Base-by-base conservation (phyloP, 2,888 invertebrate genomes). In the Trachelus iudaicus region DNA sequence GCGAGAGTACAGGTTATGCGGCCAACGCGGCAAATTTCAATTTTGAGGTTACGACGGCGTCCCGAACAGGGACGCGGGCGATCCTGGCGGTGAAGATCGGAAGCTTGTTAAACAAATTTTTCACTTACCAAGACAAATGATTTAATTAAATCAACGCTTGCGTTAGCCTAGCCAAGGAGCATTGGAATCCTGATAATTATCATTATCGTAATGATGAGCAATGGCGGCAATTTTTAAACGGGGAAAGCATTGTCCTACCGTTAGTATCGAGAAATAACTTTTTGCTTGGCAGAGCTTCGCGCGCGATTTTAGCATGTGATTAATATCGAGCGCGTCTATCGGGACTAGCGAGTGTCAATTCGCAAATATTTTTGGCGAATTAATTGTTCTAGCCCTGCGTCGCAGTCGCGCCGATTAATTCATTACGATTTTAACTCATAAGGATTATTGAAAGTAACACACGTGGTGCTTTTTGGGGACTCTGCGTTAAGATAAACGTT, bases 371-470 rank as follows among this genome's bases (percentile, higher is more conserved):
- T 40, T 56, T 56, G 15, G 56, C 56, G 9, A 23, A 23, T 56
- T 23, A 40, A 40, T 23, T 23, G 23, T 23, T 56, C 56, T 2
- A 23, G 23, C 6, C 23, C 9, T 56, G 9, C 9, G 56, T 23
- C 56, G 56, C 15, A 9, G 9, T 56, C 56, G 9, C 23, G 56
- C 23, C 56, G 56, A 56, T 40, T 40, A 15, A 40, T 56, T 56
- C 9, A 56, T 56, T 56, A 23, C 56, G 56, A 23, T 23, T 23
- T 71, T 34, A 31, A 15, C 71, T 34, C 71, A 13, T 71, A 71
- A 31, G 71, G 71, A 71, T 71, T 33, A 71, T 71, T 87, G 87
- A 86, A 87, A 87, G 86, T 87, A 87, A 84, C 81, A 81, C 75
- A 80, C 82, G 83, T 84, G 83, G 83, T 85, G 83, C 83, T 85